These are phyloP conservation scores for Scolanthus callimorphus DNA, from an alignment of 92 coral and sea anemone genomes.

Conservation along the genomic window DNA sequence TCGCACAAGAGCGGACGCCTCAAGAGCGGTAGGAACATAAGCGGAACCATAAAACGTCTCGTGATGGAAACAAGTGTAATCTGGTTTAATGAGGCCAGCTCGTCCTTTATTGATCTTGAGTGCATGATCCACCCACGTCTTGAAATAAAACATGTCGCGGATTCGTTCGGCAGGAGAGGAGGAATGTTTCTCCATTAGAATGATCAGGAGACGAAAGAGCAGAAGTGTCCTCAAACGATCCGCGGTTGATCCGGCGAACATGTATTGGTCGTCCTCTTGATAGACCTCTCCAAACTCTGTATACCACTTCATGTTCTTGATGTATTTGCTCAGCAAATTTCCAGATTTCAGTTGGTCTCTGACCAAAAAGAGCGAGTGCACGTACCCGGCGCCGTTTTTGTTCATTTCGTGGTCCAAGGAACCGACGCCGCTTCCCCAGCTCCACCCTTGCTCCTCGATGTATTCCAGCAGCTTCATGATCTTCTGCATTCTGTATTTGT, in stretches of 20 bases:
- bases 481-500: too few species aligned
- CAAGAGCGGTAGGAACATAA: conserved; percentile 51
- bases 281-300: too few species aligned
- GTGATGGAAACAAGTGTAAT: conserved; percentile 55
- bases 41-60: conserved; percentile 52
- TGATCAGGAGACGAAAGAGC: conserved; percentile 40
- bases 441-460: too few species aligned
- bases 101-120: conserved; percentile 37
- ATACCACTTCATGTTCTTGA: too few species aligned
- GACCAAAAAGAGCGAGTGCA: too few species aligned
- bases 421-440: too few species aligned
- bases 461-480: too few species aligned
- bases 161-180: conserved; percentile 22
- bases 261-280: neutral
- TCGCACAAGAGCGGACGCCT: conserved; percentile 26
- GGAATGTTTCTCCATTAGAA: conserved; percentile 53
- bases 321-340: too few species aligned
- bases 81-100: conserved; percentile 57
- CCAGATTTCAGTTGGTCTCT: too few species aligned
- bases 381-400: too few species aligned
- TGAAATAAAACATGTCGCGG: conserved; percentile 47
- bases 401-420: too few species aligned
- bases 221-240: conserved; percentile 56
- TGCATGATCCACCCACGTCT: conserved; percentile 44
- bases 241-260: conserved; percentile 45